Evolutionary conservation across 2,888 invertebrate genomes (phyloP).

Genomic region (Thecophora atra): DNA sequence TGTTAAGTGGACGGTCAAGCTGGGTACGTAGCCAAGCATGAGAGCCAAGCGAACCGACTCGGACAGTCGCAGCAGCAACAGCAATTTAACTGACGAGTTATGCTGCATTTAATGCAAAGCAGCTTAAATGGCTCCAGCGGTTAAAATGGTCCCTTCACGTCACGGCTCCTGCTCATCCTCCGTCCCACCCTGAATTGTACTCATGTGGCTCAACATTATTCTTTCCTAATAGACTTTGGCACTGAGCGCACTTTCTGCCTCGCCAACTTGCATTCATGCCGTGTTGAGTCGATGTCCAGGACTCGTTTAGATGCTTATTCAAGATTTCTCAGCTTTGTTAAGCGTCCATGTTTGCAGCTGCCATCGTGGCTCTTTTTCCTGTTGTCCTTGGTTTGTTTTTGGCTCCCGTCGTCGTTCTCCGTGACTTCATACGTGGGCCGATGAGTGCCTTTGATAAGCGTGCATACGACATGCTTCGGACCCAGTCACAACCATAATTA

Average conservation of each 20-base stretch:
- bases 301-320: not conserved
- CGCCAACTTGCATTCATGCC: constrained; percentile 3
- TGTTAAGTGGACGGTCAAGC: constrained; percentile 22
- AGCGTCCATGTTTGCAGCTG: not conserved
- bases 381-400: not conserved
- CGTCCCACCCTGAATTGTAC: not conserved
- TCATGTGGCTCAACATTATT: not conserved
- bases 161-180: not conserved
- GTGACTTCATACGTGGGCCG: not conserved
- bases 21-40: not conserved
- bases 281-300: constrained; percentile 5
- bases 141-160: constrained; percentile 9
- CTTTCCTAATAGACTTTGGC: constrained; percentile 24
- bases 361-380: not conserved
- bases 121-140: constrained; percentile 26
- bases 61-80: constrained; percentile 10
- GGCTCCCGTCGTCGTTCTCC: not conserved
- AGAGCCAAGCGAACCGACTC: not conserved
- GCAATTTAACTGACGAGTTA: constrained; percentile 19
- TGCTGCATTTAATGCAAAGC: constrained; percentile 40
- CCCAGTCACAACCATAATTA: constrained; percentile 15
- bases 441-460: constrained; percentile 51
- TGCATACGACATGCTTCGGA: constrained; percentile 49
- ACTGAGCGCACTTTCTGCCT: constrained; percentile 6
- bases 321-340: not conserved